Evolutionary conservation across 2,797 vertebrate genomes (phyloP), one percentile per base, ranked within the genome.

Genomic region (Siniperca scherzeri): DNA sequence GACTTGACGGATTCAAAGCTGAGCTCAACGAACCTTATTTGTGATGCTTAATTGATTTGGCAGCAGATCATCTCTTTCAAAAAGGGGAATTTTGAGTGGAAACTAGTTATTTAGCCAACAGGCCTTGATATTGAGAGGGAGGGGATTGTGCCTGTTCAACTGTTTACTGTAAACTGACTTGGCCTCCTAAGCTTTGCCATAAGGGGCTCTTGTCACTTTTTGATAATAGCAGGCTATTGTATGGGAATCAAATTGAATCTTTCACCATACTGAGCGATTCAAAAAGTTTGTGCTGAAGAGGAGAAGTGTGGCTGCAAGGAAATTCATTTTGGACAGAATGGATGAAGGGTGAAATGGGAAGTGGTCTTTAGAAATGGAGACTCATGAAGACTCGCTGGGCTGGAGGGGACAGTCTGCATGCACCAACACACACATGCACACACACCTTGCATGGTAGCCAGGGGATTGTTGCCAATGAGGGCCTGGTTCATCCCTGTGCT

Each of bases 371-470:
- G 80, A 89, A 82, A 90, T 70, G 84, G 85, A 87, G 78, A 70
- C 70, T 82, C 36, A 22, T 59, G 85, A 87, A 48, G 87, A 84
- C 80, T 59, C 0, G 19, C 5, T 5, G 60, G 68, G 71, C 81
- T 40, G 36, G n/a, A 82, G 78, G 85, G 65, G 70, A 53, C 46
- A 3, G 74, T 0, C 81, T 36, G 70, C 85, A 61, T 66, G 74
- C 90, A 86, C 44, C 19, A 53, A 69, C 38, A 66, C 62, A 76
- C 59, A 48, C 77, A 74, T 42, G 4, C 75, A 72, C 89, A 88
- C 88, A 86, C 81, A 94, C 94, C 97, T 98, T 98, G 97, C 94
- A 98, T 98, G 92, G 97, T 98, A 92, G 97, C 97, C 96, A 98
- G 94, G 85, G 97, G 96, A 94, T 96, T 97, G 95, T 94, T 96